A percentile compares a stretch with the other conserved stretches of the same genome.
Conservation (phyloP, 2,797 vertebrate species). For the Sebastes steindachneri region DNA sequence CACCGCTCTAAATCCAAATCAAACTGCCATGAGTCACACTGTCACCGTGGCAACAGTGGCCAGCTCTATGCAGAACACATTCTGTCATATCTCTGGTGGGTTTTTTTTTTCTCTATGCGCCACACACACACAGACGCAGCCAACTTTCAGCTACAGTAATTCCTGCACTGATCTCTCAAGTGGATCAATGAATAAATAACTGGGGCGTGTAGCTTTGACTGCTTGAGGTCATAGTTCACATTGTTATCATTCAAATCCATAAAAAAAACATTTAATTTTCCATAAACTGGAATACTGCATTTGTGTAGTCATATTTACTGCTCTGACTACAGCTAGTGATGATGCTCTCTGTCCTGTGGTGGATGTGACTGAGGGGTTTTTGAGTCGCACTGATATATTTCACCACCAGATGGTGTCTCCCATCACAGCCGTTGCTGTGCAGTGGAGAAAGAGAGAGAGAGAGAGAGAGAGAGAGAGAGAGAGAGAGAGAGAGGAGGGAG, state of each 20-base stretch:
- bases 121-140: slow-evolving; percentile 34
- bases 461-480: neutral
- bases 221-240: slow-evolving; percentile 42
- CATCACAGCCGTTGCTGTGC: slow-evolving; percentile 37
- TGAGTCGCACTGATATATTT: slow-evolving; percentile 49
- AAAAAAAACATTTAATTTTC: slow-evolving; percentile 1
- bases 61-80: slow-evolving; percentile 80
- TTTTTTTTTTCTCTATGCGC: neutral
- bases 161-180: slow-evolving; percentile 66
- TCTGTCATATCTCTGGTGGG: slow-evolving; percentile 72
- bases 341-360: slow-evolving; percentile 34
- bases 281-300: neutral
- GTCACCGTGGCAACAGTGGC: slow-evolving; percentile 87
- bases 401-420: slow-evolving; percentile 81
- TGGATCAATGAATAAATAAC: slow-evolving; percentile 48
- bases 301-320: slow-evolving; percentile 7
- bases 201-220: slow-evolving; percentile 42
- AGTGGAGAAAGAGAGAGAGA: slow-evolving; percentile 16
- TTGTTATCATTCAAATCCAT: slow-evolving; percentile 34
- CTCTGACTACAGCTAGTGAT: slow-evolving; percentile 8
- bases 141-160: slow-evolving; percentile 68
- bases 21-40: slow-evolving; percentile 84
- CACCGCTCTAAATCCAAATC: slow-evolving; percentile 81
- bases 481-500: neutral
- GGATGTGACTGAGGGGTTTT: slow-evolving; percentile 38